A percentile compares a stretch with the other conserved stretches of the same genome.
phyloP scores from a whole-genome alignment of 2,113 vertebrate genomes.

The Fulmarus glacialis region DNA sequence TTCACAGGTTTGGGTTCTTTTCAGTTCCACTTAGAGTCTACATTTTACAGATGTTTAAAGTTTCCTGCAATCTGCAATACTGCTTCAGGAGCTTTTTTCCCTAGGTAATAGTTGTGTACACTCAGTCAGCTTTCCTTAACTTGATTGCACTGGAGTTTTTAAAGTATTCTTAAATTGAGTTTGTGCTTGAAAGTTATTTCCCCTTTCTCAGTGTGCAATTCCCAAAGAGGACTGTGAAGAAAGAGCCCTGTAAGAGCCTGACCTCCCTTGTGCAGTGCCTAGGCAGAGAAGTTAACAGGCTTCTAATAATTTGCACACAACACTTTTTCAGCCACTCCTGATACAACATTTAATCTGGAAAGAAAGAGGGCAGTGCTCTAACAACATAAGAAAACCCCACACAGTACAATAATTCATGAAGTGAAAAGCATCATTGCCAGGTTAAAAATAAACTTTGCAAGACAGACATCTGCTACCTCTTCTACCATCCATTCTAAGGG shows the following conservation, averaged over 20 bases:
- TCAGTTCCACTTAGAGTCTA: not conserved
- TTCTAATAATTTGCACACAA: not conserved
- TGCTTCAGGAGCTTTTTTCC: not conserved
- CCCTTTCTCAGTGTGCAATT: not conserved
- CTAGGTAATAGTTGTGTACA: not conserved
- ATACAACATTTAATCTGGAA: not conserved
- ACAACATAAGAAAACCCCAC: not conserved
- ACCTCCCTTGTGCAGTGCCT: not conserved
- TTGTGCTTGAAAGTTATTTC: not conserved
- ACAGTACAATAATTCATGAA: not conserved
- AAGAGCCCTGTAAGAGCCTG: not conserved
- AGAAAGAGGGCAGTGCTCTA: not conserved
- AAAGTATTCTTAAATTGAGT: not conserved
- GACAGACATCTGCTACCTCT: not conserved
- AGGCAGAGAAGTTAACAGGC: not conserved
- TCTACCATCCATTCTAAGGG: not conserved
- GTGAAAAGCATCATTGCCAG: not conserved
- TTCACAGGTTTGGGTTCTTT: not conserved
- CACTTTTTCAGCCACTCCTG: not conserved
- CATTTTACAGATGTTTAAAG: not conserved
- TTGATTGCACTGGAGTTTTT: not conserved
- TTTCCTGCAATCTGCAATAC: not conserved
- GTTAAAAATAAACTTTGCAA: not conserved
- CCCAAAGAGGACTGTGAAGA: not conserved
- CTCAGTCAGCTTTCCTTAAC: not conserved